Evolutionary conservation across 1,140 invertebrate species (phyloP).

Genomic region (Cryptotermes secundus): DNA sequence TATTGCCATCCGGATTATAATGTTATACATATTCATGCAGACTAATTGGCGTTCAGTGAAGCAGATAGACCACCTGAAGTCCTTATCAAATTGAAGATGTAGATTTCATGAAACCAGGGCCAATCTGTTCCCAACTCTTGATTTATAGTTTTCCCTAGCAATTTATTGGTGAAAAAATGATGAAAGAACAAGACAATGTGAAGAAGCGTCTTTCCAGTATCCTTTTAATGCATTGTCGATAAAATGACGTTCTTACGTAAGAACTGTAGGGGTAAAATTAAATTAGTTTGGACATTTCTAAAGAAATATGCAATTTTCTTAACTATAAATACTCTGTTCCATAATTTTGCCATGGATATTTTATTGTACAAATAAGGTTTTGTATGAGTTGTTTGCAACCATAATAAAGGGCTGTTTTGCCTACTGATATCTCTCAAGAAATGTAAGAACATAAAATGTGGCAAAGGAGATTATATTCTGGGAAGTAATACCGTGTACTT

Average conservation of each 20-base stretch:
- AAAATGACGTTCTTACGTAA: neutral
- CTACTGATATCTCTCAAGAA: too few species aligned
- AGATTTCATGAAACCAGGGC: neutral
- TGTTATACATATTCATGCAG: slow-evolving; percentile 20
- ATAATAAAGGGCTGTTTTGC: too few species aligned
- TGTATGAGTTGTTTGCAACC: too few species aligned
- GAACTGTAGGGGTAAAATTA: neutral
- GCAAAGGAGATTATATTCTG: too few species aligned
- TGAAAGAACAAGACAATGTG: neutral
- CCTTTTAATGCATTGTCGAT: too few species aligned
- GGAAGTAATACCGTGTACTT: too few species aligned
- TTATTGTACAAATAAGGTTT: too few species aligned
- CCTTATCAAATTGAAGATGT: slow-evolving; percentile 3
- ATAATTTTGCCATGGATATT: too few species aligned
- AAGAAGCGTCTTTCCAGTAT: neutral
- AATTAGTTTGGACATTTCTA: neutral
- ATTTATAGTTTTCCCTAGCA: neutral
- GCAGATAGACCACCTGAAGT: neutral
- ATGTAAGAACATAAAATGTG: too few species aligned
- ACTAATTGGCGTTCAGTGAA: neutral
- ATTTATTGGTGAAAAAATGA: neutral
- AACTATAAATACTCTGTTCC: too few species aligned
- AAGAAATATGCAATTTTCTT: too few species aligned
- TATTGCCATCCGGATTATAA: neutral
- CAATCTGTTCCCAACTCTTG: slow-evolving; percentile 8